Evolutionary conservation across 1,140 invertebrate genomes (phyloP), one percentile per base, ranked within the genome.

Genomic region (Bombus confusus): DNA sequence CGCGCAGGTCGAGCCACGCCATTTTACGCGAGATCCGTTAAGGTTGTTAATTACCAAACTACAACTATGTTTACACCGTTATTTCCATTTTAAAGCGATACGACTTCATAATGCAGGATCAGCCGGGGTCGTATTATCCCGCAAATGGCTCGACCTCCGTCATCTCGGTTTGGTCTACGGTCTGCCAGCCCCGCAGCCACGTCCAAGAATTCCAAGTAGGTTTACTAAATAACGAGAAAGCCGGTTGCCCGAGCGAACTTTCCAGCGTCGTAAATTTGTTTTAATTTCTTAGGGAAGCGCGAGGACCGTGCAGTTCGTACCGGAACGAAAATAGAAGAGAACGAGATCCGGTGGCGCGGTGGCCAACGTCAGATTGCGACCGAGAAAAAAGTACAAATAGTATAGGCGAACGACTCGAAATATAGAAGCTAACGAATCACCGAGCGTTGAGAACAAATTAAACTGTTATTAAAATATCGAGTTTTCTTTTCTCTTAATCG

Each of bases 211-310:
- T 86, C 86, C 87, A 89, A 90, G 86, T 87, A 86, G 87, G 86
- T 91, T 91, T 91, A 90, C 85, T 84, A 86, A 90, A 86, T 85
- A 88, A 87, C 68, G 85, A 89, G 83, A 31, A 78, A 72, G 72
- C n/a, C 28, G 52, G 66, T 66, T 81, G 64, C 18, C 74, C 79
- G 52, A 64, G 77, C 37, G 64, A 90, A 91, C 83, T 86, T 80
- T 69, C 77, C 68, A 71, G 31, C 62, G 74, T 88, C 90, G 89
- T 89, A 87, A 88, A 89, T 91, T 88, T 86, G 89, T 91, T 91
- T 89, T 89, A 91, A 89, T 91, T 91, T 87, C 76, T 89, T 77
- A 83, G 75, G 43, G 43, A 64, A 59, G 57, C 52, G 18, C n/a
- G 82, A 69, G 71, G 34, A 15, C n/a, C 47, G 47, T 52, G 47